Conservation (phyloP, 1,140 invertebrate genomes). For the honey bee (Apis mellifera) region Amel_HAv3.1 CM009936.2:6239001-6239500, state of each 20-base stretch:
- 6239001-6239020: no score
- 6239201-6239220: slow-evolving; percentile 30
- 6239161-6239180: slow-evolving; percentile 57
- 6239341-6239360: background rate
- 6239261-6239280: slow-evolving; percentile 69
- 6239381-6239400: slow-evolving; percentile 51
- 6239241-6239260: slow-evolving; percentile 70
- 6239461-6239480: slow-evolving; percentile 8
- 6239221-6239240: slow-evolving; percentile 65
- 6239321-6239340: slow-evolving; percentile 23
- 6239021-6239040: no score
- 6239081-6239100: no score
- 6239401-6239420: slow-evolving; percentile 47
- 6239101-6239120: background rate
- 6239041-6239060: no score
- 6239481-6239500: background rate
- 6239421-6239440: slow-evolving; percentile 51
- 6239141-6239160: slow-evolving; percentile 18
- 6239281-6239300: slow-evolving; percentile 57
- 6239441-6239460: slow-evolving; percentile 5
- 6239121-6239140: slow-evolving; percentile 45
- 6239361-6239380: slow-evolving; percentile 42
- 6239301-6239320: slow-evolving; percentile 26
- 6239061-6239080: no score
- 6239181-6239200: slow-evolving; percentile 29